Conservation (phyloP, 2,888 invertebrate species). For the Zygothrica quintamaculata region DNA sequence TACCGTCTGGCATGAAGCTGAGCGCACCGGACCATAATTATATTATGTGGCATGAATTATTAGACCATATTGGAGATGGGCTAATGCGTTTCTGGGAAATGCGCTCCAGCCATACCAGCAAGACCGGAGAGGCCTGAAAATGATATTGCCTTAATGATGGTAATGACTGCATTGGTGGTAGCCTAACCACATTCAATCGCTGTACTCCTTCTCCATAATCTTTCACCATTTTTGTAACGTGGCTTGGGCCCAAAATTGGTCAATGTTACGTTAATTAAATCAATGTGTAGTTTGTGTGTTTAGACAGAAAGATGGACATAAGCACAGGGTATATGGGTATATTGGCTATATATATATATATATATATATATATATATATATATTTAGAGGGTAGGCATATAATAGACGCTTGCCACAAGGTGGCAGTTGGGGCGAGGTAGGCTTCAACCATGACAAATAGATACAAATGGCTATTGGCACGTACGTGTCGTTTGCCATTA, state of each 20-base stretch:
- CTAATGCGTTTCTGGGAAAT: conserved; percentile 82
- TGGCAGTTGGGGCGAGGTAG: not conserved
- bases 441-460: conserved; percentile 82
- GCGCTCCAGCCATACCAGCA: conserved; percentile 49
- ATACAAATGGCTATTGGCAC: conserved; percentile 82
- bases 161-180: conserved; percentile 80
- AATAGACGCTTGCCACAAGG: too few relatives aligned
- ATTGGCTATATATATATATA: too few relatives aligned
- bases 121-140: conserved; percentile 75
- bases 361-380: too few relatives aligned
- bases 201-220: conserved; percentile 17
- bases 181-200: conserved; percentile 24
- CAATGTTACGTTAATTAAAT: conserved; percentile 82
- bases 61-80: conserved; percentile 82
- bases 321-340: too few relatives aligned
- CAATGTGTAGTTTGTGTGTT: conserved; percentile 59
- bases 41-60: conserved; percentile 83
- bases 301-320: conserved; percentile 4
- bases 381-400: too few relatives aligned
- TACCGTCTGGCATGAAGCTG: conserved; percentile 73
- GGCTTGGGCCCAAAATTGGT: conserved; percentile 75
- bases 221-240: conserved; percentile 42
- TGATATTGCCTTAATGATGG: conserved; percentile 83
- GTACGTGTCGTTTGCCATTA: conserved; percentile 79
- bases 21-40: conserved; percentile 76